Base-by-base conservation (phyloP, 2,888 invertebrate species). In the Cerceris rybyensis region DNA sequence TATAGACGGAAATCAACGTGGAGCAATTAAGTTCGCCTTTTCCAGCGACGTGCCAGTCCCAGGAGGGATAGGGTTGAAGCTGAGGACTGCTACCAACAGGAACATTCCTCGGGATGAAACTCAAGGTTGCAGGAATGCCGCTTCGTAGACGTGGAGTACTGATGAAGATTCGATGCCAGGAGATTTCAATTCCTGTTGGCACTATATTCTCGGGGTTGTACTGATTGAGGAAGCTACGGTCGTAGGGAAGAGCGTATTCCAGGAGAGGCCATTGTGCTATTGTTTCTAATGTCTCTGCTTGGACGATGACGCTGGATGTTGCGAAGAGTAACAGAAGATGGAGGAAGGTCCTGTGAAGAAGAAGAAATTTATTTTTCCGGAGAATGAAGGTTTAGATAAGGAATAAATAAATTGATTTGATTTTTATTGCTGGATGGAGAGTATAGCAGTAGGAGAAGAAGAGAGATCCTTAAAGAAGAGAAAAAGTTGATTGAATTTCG, bases 81-180 rank as follows among this genome's bases (percentile, higher is more conserved):
- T 94, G 93, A 1, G 97, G 97, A 81, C 95, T 96, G 80, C 96
- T 95, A 8, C 95, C 96, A 0, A 93, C 93, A 0, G 95, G 94
- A 49, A 94, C 90, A 75, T 94, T 94, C 61, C 96, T 93, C 0
- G 96, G 94, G 7, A 97, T 94, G 92, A 94, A 95, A 13, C 94
- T 95, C 7, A 97, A 88, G 0, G 97, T 96, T 0, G 97, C 96
- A 0, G 97, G 95, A 0, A 97, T 95, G 6, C 97, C 97, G 0
- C 95, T 94, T 72, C 96, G 94, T 42, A 97, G 92, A 70, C 97
- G 72, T 0, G 97, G 97, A 11, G 95, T 95, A 0, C 96, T 95
- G n/a, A 97, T 77, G 90, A 96, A 97, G 41, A 97, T 93, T 77
- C 95, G 93, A 86, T 96, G 95, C 92, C 94, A 94, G 2, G 94